Evolutionary conservation across 2,888 invertebrate species (phyloP), one percentile per base, ranked within the genome.

Genomic region (Euzetes globulus): DNA sequence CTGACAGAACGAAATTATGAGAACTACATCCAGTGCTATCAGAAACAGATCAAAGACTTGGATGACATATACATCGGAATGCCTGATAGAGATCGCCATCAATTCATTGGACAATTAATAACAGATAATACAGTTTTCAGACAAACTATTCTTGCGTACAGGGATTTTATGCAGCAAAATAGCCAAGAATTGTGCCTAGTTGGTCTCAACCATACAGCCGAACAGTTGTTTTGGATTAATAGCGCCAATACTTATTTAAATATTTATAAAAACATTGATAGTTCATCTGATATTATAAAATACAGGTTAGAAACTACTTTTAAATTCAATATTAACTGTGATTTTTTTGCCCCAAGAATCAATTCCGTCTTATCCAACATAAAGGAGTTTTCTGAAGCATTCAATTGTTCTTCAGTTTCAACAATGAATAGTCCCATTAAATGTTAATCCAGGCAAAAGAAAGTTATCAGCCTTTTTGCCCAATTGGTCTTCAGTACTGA

Each of bases 301-400:
- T 63, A 17, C 33, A 63, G 63, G 71, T 71, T 33, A 13, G 22
- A 25, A 25, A 22, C n/a, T 47, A 3, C 3, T 17, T 47, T 17
- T 47, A n/a, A 47, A 47, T 7, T 47, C 2, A 5, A 7, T 47
- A 47, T 17, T 17, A 47, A 5, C 47, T 17, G 13, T 13, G 13
- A 55, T 55, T 25, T 55, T 5, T 72, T 58, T 65, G 68, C 7
- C 22, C n/a, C n/a, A n/a, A 77, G 75, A 55, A 50, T 77, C 27
- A 74, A 60, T 58, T 75, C 74, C 7, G 63, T 71, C 15, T n/a
- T 77, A 22, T 77, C 77, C 13, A 74, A 77, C 50, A 33, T 75
- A 1, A 72, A 75, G 55, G 77, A 77, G 72, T 77, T 75, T 58
- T 75, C 77, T n/a, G 68, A 74, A 41, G 75, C 75, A 27, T 77